Conservation (phyloP, 2,888 invertebrate species). For the Ochropleura leucogaster region DNA sequence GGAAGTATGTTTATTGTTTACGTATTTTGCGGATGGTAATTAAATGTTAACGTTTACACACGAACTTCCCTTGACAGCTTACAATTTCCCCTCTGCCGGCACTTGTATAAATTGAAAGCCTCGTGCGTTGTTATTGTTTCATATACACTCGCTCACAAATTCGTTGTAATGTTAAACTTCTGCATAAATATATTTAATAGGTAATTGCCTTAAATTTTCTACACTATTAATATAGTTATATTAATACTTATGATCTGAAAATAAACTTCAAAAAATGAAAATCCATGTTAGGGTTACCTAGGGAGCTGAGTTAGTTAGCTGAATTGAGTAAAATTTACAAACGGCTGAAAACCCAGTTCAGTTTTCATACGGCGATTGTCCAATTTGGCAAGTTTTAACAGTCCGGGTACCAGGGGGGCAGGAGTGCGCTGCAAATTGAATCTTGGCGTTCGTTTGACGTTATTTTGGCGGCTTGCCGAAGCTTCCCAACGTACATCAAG, state of each 20-base stretch:
- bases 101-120: slow-evolving; percentile 33
- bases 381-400: slow-evolving; percentile 81
- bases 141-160: not conserved
- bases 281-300: not conserved
- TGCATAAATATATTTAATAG: not conserved
- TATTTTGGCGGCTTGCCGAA: slow-evolving; percentile 69
- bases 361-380: slow-evolving; percentile 72
- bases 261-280: not conserved
- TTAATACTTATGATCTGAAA: not conserved
- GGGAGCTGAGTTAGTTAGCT: slow-evolving; percentile 42
- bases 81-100: slow-evolving; percentile 13
- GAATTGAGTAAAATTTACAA: slow-evolving; percentile 55
- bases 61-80: slow-evolving; percentile 20
- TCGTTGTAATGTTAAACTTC: not conserved
- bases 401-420: slow-evolving; percentile 69
- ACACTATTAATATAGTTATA: too few relatives aligned
- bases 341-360: slow-evolving; percentile 53
- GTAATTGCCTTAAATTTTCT: not conserved
- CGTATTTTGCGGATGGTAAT: slow-evolving; percentile 60
- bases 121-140: slow-evolving; percentile 30
- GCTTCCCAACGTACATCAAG: slow-evolving; percentile 21
- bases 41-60: slow-evolving; percentile 58
- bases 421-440: slow-evolving; percentile 82
- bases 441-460: slow-evolving; percentile 77
- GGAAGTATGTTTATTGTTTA: slow-evolving; percentile 52